Evolutionary conservation across 2,888 invertebrate genomes (phyloP), one percentile per base, ranked within the genome.

Genomic region (Phaedon cochleariae): DNA sequence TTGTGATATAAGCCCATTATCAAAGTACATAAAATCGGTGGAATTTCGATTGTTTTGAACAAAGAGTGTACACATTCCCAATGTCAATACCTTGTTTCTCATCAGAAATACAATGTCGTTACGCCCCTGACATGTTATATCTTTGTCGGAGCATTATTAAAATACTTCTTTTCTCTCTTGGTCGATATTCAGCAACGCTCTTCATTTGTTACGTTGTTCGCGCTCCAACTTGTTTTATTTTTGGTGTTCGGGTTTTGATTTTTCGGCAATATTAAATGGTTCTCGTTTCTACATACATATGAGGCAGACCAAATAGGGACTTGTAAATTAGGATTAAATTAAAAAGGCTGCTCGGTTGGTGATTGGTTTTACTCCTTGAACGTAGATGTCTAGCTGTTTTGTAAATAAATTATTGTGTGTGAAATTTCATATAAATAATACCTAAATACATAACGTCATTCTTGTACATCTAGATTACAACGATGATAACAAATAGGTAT

Each of bases 201-300:
- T 68, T 68, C 70, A 70, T 72, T 72, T 72, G 67, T 70, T 68
- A 67, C 67, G 67, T 72, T 67, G 68, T 68, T 67, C 64, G 68
- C 63, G 65, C 53, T 67, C 58, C 64, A 18, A 59, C 49, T 62
- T 72, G 52, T 64, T 72, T 69, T 68, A 65, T 69, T 72, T 69
- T 68, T 63, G 59, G 64, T 67, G 66, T 64, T 69, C 59, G 62
- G 69, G 66, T 72, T 70, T 65, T 70, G 62, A 68, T 68, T 72
- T 74, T 74, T 74, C 70, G 73, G 73, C 72, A 74, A 74, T 71
- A 72, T 69, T 72, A 70, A 72, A 69, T 67, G 70, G 68, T 66
- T 66, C 65, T 70, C 37, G 45, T 57, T 41, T 15, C 41, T 41
- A 41, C 41, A 41, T 41, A 41, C 41, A 41, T 41, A 41, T n/a